Evolutionary conservation across 2,113 vertebrate species (phyloP).

Genomic region (Leucosticte australis): DNA sequence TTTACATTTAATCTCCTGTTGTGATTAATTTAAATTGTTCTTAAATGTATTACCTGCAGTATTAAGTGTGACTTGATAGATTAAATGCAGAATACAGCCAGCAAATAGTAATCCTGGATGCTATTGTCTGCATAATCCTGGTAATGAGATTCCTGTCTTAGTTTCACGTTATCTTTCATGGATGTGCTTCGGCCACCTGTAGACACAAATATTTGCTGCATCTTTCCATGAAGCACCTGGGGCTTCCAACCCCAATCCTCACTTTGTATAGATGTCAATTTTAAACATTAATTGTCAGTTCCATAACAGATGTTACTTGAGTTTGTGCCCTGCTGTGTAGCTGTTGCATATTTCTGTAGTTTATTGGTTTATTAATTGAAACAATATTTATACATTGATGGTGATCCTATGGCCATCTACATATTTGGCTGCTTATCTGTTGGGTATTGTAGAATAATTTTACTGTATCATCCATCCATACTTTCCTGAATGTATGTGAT

Average conservation of each 20-base stretch:
- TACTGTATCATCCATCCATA: not conserved
- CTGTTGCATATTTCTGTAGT: not conserved
- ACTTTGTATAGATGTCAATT: not conserved
- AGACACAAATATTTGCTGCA: not conserved
- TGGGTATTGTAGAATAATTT: not conserved
- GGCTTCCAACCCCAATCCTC: not conserved
- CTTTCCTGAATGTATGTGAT: not conserved
- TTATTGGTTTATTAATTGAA: not conserved
- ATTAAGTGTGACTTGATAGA: not conserved
- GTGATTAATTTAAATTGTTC: slow-evolving; percentile 8
- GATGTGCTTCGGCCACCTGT: not conserved
- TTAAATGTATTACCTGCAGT: not conserved
- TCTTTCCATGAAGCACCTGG: not conserved
- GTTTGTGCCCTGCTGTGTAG: not conserved
- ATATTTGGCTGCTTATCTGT: not conserved
- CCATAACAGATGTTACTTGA: not conserved
- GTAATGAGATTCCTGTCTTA: slow-evolving; percentile 4
- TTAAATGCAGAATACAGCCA: not conserved
- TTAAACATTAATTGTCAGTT: not conserved
- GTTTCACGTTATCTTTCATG: not conserved
- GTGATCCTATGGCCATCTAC: not conserved
- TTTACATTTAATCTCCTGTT: not conserved
- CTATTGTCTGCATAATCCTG: slow-evolving; percentile 7
- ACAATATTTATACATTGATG: not conserved
- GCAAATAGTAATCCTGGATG: not conserved